phyloP scores from a whole-genome alignment of 1,140 invertebrate genomes.

The Drosophila grimshawi region DNA sequence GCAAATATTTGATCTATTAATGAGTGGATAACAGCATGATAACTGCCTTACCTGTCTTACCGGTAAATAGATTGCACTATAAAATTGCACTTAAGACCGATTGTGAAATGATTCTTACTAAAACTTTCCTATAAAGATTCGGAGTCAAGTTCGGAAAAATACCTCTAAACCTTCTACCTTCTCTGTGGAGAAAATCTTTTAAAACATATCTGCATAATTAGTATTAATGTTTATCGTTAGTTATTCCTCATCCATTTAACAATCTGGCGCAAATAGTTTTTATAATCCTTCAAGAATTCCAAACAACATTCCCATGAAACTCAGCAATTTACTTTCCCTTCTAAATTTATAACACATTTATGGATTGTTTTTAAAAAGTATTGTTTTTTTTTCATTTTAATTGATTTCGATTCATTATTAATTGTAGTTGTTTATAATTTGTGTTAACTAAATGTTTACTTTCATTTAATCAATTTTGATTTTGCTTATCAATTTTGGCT shows the following conservation, averaged over 20 bases:
- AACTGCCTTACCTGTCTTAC: background rate
- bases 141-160: too few relatives aligned
- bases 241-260: too few relatives aligned
- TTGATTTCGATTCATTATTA: conserved; percentile 80
- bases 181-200: too few relatives aligned
- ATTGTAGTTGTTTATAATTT: conserved; percentile 82
- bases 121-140: too few relatives aligned
- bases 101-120: too few relatives aligned
- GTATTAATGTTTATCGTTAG: too few relatives aligned
- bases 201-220: too few relatives aligned
- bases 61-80: background rate
- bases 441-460: conserved; percentile 81
- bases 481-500: conserved; percentile 72
- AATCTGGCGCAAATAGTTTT: too few relatives aligned
- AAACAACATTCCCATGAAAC: background rate
- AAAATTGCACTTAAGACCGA: too few relatives aligned
- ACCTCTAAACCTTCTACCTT: too few relatives aligned
- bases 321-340: background rate
- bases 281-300: too few relatives aligned
- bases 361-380: conserved; percentile 65
- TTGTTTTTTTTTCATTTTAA: conserved; percentile 67
- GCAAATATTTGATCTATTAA: conserved; percentile 29
- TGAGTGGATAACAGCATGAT: background rate
- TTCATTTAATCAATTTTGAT: conserved; percentile 41
- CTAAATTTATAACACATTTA: conserved; percentile 21